Evolutionary conservation across 2,797 vertebrate genomes (phyloP).

Genomic region (Pseudomugil tenellus): DNA sequence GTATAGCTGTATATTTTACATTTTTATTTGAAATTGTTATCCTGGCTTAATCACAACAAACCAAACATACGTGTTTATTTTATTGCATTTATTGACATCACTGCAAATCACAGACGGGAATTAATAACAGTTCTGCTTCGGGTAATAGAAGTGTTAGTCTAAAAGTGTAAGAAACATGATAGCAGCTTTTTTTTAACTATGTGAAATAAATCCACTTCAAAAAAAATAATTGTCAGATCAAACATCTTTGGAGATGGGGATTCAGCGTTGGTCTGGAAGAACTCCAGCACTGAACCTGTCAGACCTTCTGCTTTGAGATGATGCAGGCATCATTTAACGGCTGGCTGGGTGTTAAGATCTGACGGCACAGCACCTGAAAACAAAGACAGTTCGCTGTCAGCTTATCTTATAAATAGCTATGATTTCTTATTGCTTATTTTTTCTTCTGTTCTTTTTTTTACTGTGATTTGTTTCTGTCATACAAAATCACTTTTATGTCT

Average conservation of each 20-base stretch:
- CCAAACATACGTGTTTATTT: constrained; percentile 34
- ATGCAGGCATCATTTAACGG: constrained; percentile 20
- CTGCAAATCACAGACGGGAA: constrained; percentile 39
- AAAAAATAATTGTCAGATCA: constrained; percentile 29
- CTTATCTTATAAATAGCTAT: not conserved
- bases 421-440: not conserved
- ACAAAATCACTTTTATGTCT: constrained; percentile 8
- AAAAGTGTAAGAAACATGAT: constrained; percentile 13
- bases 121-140: not conserved
- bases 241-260: constrained; percentile 4
- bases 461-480: not conserved
- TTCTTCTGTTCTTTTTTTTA: not conserved
- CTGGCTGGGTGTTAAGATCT: constrained; percentile 58
- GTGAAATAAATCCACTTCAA: constrained; percentile 37
- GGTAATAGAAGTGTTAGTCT: not conserved
- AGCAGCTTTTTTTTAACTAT: constrained; percentile 10
- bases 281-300: constrained; percentile 16
- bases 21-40: not conserved
- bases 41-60: constrained; percentile 15
- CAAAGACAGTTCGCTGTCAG: constrained; percentile 16
- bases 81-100: constrained; percentile 65
- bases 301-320: constrained; percentile 15
- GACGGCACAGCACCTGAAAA: constrained; percentile 81
- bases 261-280: constrained; percentile 20
- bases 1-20: constrained; percentile 1